These are phyloP conservation scores for Pteria penguin DNA, from an alignment of 2,888 invertebrate genomes.

Conservation along the genomic window DNA sequence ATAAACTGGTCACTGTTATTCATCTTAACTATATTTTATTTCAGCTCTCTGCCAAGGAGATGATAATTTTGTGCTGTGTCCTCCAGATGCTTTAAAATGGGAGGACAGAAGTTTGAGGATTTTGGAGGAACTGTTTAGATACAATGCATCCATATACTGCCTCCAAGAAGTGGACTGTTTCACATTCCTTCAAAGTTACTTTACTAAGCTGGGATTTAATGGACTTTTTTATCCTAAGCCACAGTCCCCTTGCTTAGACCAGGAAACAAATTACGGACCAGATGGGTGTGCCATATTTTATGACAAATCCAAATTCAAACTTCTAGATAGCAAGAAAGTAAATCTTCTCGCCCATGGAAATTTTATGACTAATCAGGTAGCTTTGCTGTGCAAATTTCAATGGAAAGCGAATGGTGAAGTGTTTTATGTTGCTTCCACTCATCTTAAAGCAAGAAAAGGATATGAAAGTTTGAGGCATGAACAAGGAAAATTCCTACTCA, in stretches of 20 bases:
- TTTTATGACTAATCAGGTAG: constrained; percentile 81
- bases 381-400: constrained; percentile 81
- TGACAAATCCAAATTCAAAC: constrained; percentile 84
- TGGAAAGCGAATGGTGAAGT: constrained; percentile 82
- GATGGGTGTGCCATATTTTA: constrained; percentile 90
- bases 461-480: constrained; percentile 64
- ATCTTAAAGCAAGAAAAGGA: constrained; percentile 87
- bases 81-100: constrained; percentile 87
- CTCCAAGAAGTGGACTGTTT: constrained; percentile 90
- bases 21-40: no score
- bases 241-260: constrained; percentile 88
- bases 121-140: constrained; percentile 86
- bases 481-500: constrained; percentile 68
- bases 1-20: no score
- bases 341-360: constrained; percentile 51
- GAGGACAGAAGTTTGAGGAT: constrained; percentile 85
- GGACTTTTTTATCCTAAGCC: constrained; percentile 89
- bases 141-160: constrained; percentile 87
- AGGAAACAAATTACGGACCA: constrained; percentile 87
- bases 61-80: constrained; percentile 87
- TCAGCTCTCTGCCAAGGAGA: constrained; percentile 86
- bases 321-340: constrained; percentile 78
- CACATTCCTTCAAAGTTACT: constrained; percentile 83
- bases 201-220: constrained; percentile 85
- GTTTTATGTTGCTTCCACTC: constrained; percentile 86